Base-by-base conservation (phyloP, 2,888 invertebrate genomes). In the Mesoligia furuncula region DNA sequence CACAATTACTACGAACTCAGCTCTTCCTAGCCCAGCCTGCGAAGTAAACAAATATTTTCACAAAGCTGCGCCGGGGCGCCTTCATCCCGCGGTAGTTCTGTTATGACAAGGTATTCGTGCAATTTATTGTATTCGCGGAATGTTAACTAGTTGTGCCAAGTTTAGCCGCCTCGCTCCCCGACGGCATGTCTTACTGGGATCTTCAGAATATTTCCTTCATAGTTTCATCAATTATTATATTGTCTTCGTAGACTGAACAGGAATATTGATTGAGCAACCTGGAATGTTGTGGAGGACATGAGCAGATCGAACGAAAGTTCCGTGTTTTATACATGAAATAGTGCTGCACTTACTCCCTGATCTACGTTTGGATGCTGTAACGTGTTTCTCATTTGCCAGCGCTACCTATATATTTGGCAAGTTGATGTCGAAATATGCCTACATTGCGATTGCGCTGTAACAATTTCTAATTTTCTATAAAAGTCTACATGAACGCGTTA, bases 81-180 rank as follows among this genome's bases (percentile, higher is more conserved):
- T 65, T 74, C 69, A 72, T 64, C 61, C 36, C 27, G 15, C 7
- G 59, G 39, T 45, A 67, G 72, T 72, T 66, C 59, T 71, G 67
- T 75, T 73, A 75, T 62, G 74, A 72, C 71, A 42, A 72, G 79
- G 48, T 73, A 77, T 39, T n/a, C n/a, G n/a, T 72, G 74, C 73
- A 74, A 80, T 84, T 79, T 79, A 71, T 76, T 75, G 71, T 80
- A 73, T 78, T 79, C 66, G 24, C 17, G 73, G 77, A 80, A 85
- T 87, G 75, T 74, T 75, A 79, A 80, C 80, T 78, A 77, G 81
- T 73, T 79, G 71, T 42, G 54, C 75, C 72, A 72, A 79, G 59
- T 77, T 51, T 54, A 42, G 74, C 68, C 61, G 65, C 73, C 64
- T 48, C 65, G 62, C 65, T 66, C 54, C 36, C 36, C 71, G 36